Evolutionary conservation across 2,888 invertebrate species (phyloP).

Genomic region (Torymus tubicola): DNA sequence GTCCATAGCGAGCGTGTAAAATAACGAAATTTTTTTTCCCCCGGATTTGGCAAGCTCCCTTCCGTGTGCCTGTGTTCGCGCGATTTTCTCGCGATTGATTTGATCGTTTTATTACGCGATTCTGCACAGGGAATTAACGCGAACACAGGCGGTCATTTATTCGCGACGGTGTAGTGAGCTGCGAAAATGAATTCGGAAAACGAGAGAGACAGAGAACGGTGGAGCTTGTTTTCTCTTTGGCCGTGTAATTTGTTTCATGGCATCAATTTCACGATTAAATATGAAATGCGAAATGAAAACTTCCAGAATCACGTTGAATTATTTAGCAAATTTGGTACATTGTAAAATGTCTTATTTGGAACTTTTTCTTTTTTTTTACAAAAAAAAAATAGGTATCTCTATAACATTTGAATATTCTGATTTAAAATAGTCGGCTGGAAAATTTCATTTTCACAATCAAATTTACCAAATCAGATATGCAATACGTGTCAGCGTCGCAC

Average conservation of each 20-base stretch:
- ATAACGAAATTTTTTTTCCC: slow-evolving; percentile 57
- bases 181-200: slow-evolving; percentile 27
- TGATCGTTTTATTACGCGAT: slow-evolving; percentile 43
- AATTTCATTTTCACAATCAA: no score
- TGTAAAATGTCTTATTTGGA: no score
- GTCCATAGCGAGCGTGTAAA: slow-evolving; percentile 59
- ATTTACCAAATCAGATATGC: background rate
- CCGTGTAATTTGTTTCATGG: no score
- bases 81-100: slow-evolving; percentile 43
- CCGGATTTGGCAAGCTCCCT: background rate
- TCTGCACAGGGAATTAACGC: slow-evolving; percentile 16
- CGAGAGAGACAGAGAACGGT: background rate
- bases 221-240: background rate
- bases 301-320: background rate
- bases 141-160: slow-evolving; percentile 25
- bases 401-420: no score
- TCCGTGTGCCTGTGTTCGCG: background rate
- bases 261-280: slow-evolving; percentile 5
- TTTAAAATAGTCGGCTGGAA: no score
- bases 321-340: no score
- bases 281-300: background rate
- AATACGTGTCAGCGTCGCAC: background rate
- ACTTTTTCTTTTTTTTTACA: no score
- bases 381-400: no score
- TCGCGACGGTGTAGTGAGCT: slow-evolving; percentile 1